Conservation (phyloP, 2,797 vertebrate genomes). For the Sebastes matsubarae region DNA sequence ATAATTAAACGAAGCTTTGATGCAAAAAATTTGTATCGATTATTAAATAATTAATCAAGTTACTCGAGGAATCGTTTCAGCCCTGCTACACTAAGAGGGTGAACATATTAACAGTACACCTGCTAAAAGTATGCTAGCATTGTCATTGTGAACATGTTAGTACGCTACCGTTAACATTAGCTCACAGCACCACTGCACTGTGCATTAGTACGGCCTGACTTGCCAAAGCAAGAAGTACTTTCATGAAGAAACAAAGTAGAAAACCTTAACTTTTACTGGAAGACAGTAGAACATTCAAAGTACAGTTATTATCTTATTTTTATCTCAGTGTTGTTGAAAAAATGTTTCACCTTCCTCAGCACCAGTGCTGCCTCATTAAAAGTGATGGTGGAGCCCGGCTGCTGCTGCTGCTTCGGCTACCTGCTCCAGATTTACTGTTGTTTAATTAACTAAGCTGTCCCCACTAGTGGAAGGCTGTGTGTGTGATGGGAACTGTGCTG, state of each 20-base stretch:
- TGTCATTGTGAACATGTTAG: not conserved
- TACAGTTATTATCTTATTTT: not conserved
- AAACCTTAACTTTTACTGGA: not conserved
- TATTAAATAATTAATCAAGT: too few species aligned
- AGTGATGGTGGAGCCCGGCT: not conserved
- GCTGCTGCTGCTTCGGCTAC: not conserved
- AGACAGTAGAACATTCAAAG: not conserved
- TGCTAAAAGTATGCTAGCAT: not conserved
- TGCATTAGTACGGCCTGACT: not conserved
- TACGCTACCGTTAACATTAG: not conserved
- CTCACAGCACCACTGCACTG: not conserved
- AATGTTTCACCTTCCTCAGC: not conserved
- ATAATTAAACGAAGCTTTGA: too few species aligned
- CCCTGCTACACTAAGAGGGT: not conserved
- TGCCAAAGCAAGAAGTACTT: not conserved
- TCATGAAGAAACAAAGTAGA: not conserved
- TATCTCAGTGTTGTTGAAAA: not conserved
- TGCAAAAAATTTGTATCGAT: too few species aligned
- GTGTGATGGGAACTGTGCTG: not conserved
- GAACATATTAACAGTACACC: too few species aligned
- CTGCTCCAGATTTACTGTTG: conserved; percentile 24
- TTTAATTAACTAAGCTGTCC: conserved; percentile 22
- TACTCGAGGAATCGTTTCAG: too few species aligned
- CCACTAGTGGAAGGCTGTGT: not conserved
- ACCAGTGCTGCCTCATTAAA: not conserved